These are phyloP conservation scores for Echinops telfairi DNA, from an alignment of 2,113 vertebrate species.

Conservation along the genomic window DNA sequence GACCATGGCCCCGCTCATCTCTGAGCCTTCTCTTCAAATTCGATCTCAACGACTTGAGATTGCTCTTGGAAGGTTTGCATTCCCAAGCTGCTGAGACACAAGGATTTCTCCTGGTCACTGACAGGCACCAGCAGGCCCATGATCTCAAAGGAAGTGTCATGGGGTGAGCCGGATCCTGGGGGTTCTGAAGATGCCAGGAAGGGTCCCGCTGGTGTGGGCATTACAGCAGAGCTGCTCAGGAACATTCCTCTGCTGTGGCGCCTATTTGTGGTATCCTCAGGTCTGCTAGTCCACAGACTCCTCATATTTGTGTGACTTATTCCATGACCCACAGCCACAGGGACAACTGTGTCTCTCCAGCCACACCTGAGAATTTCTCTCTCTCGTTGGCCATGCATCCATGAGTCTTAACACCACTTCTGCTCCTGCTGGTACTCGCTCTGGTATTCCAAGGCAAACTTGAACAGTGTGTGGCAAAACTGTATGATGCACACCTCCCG, in stretches of 20 bases:
- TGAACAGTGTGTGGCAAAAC: conserved; percentile 95
- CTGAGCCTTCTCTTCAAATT: conserved; percentile 95
- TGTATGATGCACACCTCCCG: conserved; percentile 91
- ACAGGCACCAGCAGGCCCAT: conserved; percentile 97
- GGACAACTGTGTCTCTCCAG: conserved; percentile 81
- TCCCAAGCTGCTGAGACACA: conserved; percentile 90
- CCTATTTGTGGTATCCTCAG: conserved; percentile 85
- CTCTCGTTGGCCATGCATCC: conserved; percentile 98
- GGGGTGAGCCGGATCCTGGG: conserved; percentile 86
- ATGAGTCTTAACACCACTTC: conserved; percentile 94
- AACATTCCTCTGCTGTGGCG: conserved; percentile 87
- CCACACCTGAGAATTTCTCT: conserved; percentile 92
- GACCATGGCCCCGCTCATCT: conserved; percentile 86
- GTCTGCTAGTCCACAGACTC: conserved; percentile 89
- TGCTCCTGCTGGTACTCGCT: conserved; percentile 91
- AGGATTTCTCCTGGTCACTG: conserved; percentile 93
- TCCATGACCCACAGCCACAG: conserved; percentile 81
- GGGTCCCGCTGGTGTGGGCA: conserved; percentile 81
- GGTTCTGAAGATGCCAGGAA: conserved; percentile 82
- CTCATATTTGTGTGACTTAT: conserved; percentile 94
- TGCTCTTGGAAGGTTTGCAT: conserved; percentile 93
- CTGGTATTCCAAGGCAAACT: conserved; percentile 96
- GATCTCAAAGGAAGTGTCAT: conserved; percentile 96
- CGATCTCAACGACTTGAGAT: conserved; percentile 96
- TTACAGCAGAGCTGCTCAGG: conserved; percentile 61